Percentiles rank a stretch among this genome's conserved stretches.
Evolutionary conservation across 2,113 vertebrate species (phyloP).

Genomic region (Bos javanicus): DNA sequence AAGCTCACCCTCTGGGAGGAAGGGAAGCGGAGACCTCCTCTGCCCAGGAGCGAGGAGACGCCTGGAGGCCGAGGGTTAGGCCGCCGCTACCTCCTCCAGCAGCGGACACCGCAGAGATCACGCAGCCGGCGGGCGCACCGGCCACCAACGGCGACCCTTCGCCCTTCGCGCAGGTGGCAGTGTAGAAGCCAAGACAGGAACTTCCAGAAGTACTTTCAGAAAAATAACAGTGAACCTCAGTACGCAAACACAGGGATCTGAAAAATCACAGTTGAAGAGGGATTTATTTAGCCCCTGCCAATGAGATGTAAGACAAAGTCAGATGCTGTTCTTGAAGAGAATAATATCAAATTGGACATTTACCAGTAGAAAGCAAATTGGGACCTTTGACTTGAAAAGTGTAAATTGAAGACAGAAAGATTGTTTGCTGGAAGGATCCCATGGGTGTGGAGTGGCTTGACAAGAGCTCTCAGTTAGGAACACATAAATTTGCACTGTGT

Average conservation of each 20-base stretch:
- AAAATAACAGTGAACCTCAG: slow-evolving; percentile 72
- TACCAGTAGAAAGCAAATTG: slow-evolving; percentile 6
- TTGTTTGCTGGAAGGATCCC: neutral
- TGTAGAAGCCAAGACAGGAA: slow-evolving; percentile 80
- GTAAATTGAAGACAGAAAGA: neutral
- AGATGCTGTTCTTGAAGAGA: neutral
- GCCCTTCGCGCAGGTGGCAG: slow-evolving; percentile 75
- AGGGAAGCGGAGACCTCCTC: neutral
- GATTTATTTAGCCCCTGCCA: neutral
- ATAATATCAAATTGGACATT: neutral
- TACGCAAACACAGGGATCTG: slow-evolving; percentile 80
- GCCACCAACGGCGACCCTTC: neutral
- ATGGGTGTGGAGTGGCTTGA: neutral
- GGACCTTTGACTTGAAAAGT: neutral
- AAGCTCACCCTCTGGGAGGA: neutral
- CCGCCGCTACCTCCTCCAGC: neutral
- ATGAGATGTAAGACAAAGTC: neutral
- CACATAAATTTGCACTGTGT: neutral
- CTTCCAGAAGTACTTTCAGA: slow-evolving; percentile 76
- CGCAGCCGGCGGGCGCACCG: neutral
- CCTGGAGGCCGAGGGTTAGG: neutral
- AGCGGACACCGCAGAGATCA: neutral
- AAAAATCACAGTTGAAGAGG: slow-evolving; percentile 79
- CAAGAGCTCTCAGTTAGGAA: neutral
- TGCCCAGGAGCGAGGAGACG: neutral